Evolutionary conservation across 1,140 invertebrate species (phyloP).

Genomic region (Phymastichus coffea): DNA sequence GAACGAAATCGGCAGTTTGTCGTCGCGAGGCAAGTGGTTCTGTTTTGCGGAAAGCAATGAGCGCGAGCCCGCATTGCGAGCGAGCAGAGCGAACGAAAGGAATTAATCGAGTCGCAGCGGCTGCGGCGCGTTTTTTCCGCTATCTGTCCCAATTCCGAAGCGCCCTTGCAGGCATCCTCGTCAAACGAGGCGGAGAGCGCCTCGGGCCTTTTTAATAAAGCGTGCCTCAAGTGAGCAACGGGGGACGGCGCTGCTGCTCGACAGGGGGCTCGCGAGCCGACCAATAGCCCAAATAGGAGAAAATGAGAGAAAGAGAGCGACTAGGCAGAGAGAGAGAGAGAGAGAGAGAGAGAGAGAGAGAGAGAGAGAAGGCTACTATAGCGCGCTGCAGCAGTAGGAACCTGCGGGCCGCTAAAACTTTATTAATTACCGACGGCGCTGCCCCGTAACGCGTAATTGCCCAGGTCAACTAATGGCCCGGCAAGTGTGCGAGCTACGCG

Average conservation of each 20-base stretch:
- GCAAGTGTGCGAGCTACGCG: too few species aligned
- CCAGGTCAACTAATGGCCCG: too few species aligned
- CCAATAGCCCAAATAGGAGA: too few species aligned
- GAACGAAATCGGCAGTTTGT: too few species aligned
- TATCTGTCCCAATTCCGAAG: neutral
- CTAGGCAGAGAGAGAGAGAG: too few species aligned
- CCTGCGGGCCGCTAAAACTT: conserved; percentile 16
- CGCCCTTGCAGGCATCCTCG: neutral
- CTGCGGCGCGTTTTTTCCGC: neutral
- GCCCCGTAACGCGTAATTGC: neutral
- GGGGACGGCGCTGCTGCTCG: neutral
- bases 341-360: conserved; percentile 3
- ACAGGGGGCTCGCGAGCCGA: neutral
- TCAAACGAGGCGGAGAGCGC: neutral
- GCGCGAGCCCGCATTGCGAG: too few species aligned
- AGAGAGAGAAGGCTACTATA: neutral
- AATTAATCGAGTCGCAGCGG: too few species aligned
- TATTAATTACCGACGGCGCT: conserved; percentile 26
- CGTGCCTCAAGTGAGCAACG: conserved; percentile 12
- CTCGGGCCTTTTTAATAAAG: conserved; percentile 21
- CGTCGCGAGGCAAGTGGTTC: too few species aligned
- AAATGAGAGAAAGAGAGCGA: too few species aligned
- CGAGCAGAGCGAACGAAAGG: too few species aligned
- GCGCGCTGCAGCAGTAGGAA: conserved; percentile 9
- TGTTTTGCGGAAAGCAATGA: too few species aligned